Evolutionary conservation across 2,888 invertebrate species (phyloP).

Genomic region (Gnatocerus cornutus): DNA sequence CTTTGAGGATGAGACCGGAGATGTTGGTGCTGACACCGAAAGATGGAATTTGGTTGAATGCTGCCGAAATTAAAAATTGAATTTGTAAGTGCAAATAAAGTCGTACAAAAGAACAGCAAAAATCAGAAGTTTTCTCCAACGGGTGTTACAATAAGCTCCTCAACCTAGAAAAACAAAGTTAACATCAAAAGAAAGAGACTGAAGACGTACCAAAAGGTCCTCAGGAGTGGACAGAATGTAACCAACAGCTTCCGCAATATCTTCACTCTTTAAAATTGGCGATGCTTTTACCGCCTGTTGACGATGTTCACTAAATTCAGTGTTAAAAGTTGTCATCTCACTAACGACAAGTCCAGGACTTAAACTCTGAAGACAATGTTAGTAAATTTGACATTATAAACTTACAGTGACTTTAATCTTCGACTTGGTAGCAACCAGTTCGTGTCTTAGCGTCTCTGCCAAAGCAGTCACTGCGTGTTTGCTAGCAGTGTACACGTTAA

Average conservation of each 20-base stretch:
- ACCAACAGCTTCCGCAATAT: slow-evolving; percentile 43
- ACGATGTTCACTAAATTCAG: not conserved
- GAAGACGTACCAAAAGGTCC: slow-evolving; percentile 47
- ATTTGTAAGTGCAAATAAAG: no score
- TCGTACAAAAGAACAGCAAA: no score
- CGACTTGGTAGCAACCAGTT: slow-evolving; percentile 30
- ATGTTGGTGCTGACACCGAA: not conserved
- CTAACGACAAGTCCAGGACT: slow-evolving; percentile 37
- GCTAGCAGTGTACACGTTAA: slow-evolving; percentile 46
- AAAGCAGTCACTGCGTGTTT: slow-evolving; percentile 49
- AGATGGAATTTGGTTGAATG: slow-evolving; percentile 4
- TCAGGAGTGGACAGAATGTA: slow-evolving; percentile 47
- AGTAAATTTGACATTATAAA: not conserved
- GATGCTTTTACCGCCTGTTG: slow-evolving; percentile 5
- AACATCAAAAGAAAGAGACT: not conserved
- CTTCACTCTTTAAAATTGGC: slow-evolving; percentile 21
- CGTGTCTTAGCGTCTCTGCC: slow-evolving; percentile 44
- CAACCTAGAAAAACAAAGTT: not conserved
- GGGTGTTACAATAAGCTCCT: slow-evolving; percentile 18
- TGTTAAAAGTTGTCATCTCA: slow-evolving; percentile 25
- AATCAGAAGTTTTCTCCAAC: not conserved
- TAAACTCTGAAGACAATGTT: slow-evolving; percentile 26
- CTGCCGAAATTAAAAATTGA: not conserved
- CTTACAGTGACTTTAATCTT: slow-evolving; percentile 50
- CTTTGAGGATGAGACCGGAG: not conserved